Evolutionary conservation across 2,797 vertebrate genomes (phyloP), one percentile per base, ranked within the genome.

Genomic region (Anableps anableps): DNA sequence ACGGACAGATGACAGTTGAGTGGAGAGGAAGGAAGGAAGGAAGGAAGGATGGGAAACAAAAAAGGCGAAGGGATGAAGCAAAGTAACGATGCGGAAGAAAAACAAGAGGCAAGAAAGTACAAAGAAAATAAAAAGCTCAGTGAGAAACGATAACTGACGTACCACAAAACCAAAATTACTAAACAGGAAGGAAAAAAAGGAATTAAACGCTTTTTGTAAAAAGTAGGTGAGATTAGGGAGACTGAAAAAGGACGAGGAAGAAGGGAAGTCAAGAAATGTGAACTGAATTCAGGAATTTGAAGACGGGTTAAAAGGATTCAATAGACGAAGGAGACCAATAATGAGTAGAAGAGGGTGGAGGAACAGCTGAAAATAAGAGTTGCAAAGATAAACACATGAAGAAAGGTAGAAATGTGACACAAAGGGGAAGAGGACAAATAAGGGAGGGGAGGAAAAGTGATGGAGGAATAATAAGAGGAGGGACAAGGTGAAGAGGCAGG

Each of bases 401-500:
- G 70, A 31, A 38, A 73, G 60, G 43, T 13, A 47, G 34, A 36
- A 70, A 13, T 14, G 38, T 48, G 31, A 29, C 29, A n/a, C 21
- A 62, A 60, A 34, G 74, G 38, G 55, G 51, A 53, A 70, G 48
- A 34, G 45, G 53, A 38, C 62, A 50, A 71, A 51, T 19, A 17
- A 3, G 34, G 55, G 36, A 58, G 41, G 43, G 53, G 34, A 58
- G 51, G 26, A 74, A 38, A 73, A 77, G 66, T 43, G 80, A 74
- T 26, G 68, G 78, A 73, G 58, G 74, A 81, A 77, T 81, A 85
- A 74, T 75, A 81, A 10, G 78, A 83, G 77, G 72, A 80, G 77
- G 55, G 72, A 80, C 95, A 87, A 88, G 83, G 88, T 88, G 85
- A 86, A 85, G 89, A 87, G 76, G 82, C 64, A 84, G 83, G 68